Percentiles rank a stretch among this genome's conserved stretches.
Evolutionary conservation across 1,140 invertebrate species (phyloP).

Genomic region (Rhizoglyphus robini): DNA sequence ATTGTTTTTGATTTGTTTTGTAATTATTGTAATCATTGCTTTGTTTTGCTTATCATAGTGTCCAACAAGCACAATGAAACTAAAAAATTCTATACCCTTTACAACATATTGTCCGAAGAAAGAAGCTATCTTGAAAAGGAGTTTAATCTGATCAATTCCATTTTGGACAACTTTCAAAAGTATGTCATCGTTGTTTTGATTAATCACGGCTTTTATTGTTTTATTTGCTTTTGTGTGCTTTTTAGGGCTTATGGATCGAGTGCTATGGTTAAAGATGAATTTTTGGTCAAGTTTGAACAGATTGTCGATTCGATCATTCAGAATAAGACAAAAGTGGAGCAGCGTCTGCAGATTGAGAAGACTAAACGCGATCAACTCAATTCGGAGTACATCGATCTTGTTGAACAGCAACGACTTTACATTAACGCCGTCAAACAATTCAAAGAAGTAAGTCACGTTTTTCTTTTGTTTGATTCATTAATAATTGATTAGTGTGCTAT

Average conservation of each 20-base stretch:
- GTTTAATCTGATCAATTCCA: conserved; percentile 75
- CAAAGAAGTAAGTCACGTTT: conserved; percentile 32
- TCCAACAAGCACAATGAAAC: conserved; percentile 87
- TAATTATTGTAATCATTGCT: background rate
- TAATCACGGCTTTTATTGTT: background rate
- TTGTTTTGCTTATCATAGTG: conserved; percentile 47
- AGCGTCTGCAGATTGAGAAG: conserved; percentile 51
- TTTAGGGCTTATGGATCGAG: conserved; percentile 30
- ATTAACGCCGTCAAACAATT: conserved; percentile 68
- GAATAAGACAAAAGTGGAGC: conserved; percentile 56
- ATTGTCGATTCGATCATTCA: conserved; percentile 70
- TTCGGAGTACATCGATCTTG: conserved; percentile 48
- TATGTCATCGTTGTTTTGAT: conserved; percentile 2
- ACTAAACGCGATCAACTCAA: conserved; percentile 53
- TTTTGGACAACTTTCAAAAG: conserved; percentile 59
- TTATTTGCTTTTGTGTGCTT: conserved; percentile 17
- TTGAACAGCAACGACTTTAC: conserved; percentile 69
- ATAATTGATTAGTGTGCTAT: background rate
- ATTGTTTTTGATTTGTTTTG: conserved; percentile 17
- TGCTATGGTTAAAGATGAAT: conserved; percentile 52
- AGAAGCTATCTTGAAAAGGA: conserved; percentile 82
- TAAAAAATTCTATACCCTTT: conserved; percentile 89
- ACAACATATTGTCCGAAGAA: conserved; percentile 88
- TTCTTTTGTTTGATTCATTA: background rate
- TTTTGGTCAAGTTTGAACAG: conserved; percentile 68